These are phyloP conservation scores for Promerops cafer DNA, from an alignment of 2,113 vertebrate genomes.

Conservation along the genomic window DNA sequence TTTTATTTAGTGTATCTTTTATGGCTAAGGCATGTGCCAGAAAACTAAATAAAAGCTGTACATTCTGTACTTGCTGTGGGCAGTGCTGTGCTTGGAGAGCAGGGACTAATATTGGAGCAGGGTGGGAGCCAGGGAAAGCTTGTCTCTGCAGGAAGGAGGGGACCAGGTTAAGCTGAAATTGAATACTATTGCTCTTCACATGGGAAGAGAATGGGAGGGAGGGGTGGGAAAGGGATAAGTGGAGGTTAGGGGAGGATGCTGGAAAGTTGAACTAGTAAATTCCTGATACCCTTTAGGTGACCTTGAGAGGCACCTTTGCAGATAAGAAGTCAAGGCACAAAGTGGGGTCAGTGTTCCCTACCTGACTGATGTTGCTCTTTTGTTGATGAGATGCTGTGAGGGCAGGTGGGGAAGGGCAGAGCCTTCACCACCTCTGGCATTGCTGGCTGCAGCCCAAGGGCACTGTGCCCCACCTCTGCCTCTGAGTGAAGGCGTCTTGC, in stretches of 20 bases:
- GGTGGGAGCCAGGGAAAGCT: not conserved
- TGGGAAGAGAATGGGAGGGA: not conserved
- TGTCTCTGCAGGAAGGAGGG: not conserved
- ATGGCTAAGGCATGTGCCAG: constrained; percentile 1
- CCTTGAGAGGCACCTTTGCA: not conserved
- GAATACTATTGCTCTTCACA: not conserved
- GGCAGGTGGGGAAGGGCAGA: not conserved
- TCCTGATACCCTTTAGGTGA: not conserved
- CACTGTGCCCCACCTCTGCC: not conserved
- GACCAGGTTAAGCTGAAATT: not conserved
- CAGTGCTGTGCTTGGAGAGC: not conserved
- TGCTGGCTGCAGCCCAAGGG: not conserved
- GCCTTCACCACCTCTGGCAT: not conserved
- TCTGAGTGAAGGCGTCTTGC: not conserved
- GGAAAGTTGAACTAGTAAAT: not conserved
- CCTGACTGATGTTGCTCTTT: not conserved
- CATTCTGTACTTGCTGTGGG: constrained; percentile 1
- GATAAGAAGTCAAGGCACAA: not conserved
- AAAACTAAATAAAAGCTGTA: not conserved
- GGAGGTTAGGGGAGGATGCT: not conserved
- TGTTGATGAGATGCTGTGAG: not conserved
- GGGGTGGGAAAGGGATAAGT: not conserved
- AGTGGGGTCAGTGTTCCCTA: not conserved
- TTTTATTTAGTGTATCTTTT: constrained; percentile 20
- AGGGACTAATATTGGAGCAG: not conserved